Conservation (phyloP, 2,113 vertebrate genomes). For the Mobula hypostoma region DNA sequence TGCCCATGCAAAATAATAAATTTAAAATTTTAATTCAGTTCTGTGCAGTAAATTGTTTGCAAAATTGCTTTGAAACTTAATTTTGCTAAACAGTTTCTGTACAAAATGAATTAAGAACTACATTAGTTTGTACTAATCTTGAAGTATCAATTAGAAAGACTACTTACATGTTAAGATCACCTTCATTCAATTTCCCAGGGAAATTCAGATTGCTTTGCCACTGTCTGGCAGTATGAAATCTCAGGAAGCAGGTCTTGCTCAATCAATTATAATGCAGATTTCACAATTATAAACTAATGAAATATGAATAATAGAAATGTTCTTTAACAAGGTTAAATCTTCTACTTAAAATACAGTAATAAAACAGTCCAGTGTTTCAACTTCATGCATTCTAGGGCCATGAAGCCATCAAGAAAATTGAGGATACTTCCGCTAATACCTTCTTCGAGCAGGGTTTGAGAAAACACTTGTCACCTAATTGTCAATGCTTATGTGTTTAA, state of each 20-base stretch:
- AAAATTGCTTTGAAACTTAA: not conserved
- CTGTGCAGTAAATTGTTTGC: not conserved
- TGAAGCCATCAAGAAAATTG: not conserved
- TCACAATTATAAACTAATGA: not conserved
- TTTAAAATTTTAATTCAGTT: constrained; percentile 13
- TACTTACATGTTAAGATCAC: constrained; percentile 29
- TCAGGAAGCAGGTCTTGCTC: not conserved
- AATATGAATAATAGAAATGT: constrained; percentile 24
- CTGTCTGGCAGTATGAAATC: not conserved
- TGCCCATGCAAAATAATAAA: not conserved
- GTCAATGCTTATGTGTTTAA: not conserved
- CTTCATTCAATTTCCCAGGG: not conserved
- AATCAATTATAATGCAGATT: not conserved
- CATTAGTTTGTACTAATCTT: constrained; percentile 8
- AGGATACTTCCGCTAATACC: not conserved
- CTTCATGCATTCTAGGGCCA: not conserved
- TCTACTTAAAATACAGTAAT: not conserved
- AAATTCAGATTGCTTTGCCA: not conserved
- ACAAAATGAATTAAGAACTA: constrained; percentile 3
- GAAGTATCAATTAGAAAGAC: not conserved
- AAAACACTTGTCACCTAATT: not conserved
- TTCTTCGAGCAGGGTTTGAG: not conserved
- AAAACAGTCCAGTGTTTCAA: not conserved
- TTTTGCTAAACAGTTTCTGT: constrained; percentile 15
- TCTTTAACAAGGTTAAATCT: constrained; percentile 6